Base-by-base conservation (phyloP, 2,113 vertebrate species). In the Rhinolophus sinicus region DNA sequence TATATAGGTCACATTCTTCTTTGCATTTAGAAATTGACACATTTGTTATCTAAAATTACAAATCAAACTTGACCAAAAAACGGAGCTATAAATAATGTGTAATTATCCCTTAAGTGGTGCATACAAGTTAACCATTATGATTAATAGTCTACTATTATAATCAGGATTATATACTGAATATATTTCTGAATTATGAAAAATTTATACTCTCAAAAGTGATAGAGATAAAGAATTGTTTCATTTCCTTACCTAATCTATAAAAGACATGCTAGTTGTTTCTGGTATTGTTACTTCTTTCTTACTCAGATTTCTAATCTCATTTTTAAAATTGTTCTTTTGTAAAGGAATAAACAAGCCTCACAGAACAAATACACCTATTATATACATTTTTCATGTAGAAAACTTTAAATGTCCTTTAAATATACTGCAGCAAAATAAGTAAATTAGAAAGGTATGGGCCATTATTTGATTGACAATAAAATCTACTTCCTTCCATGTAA, bases 171-270 rank as follows among this genome's bases (percentile, higher is more conserved):
- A 56, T 75, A 40, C n/a, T 92, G 35, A 69, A 93, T 88, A 54
- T 85, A 70, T 93, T 96, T 72, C 65, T 73, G 40, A 93, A 83
- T 92, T 40, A 90, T 93, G 76, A 73, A 80, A 64, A 60, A 84
- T 64, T 10, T 40, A 77, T 44, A 73, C 47, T 87, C 54, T 95
- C 21, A 85, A 60, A 88, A 77, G 14, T 93, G 60, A 83, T 50
- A 92, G 26, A 96, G 13, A 76, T 73, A 52, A 97, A 8, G 6
- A 91, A 77, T 14, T 52, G 12, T 67, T 83, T 95, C 19, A 73
- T 76, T 93, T 88, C 28, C 44, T 93, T 87, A 38, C 30, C 35
- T 78, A 86, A 72, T 54, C 52, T 84, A n/a, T 60, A 94, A 88
- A 88, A 93, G 15, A 18, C 58, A 22, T 40, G 8, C 35, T 73